phyloP scores from a whole-genome alignment of 1,140 invertebrate species.

The Euborellia annulipes region DNA sequence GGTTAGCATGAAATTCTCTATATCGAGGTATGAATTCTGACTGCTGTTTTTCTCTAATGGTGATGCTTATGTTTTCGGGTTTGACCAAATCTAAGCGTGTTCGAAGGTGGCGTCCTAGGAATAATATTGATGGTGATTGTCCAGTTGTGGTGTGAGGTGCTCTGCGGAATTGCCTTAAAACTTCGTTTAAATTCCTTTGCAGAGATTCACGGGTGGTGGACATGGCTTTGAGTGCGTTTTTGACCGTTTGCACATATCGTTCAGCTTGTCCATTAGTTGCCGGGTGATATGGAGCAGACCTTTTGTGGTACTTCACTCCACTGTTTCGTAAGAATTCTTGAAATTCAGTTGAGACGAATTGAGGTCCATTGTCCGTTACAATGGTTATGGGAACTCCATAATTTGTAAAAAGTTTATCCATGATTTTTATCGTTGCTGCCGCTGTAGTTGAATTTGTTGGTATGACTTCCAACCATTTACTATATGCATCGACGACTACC shows the following conservation, averaged over 20 bases:
- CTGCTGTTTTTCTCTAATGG: too few species aligned
- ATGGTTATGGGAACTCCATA: not conserved
- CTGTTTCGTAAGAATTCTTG: not conserved
- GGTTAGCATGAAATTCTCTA: too few species aligned
- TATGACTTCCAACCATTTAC: not conserved
- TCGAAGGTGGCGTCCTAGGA: too few species aligned
- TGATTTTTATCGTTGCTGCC: not conserved
- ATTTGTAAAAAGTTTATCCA: not conserved
- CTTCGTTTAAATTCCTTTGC: slow-evolving; percentile 10
- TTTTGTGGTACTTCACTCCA: not conserved
- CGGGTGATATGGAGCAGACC: not conserved
- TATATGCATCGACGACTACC: not conserved
- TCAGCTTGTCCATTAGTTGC: slow-evolving; percentile 2
- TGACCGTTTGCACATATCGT: slow-evolving; percentile 20
- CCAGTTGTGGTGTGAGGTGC: not conserved
- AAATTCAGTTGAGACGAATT: not conserved
- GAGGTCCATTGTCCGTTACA: slow-evolving; percentile 1
- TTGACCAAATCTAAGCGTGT: too few species aligned
- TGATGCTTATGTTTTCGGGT: too few species aligned
- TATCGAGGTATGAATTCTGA: too few species aligned
- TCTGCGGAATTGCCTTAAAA: not conserved
- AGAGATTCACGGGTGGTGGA: not conserved
- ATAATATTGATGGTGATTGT: not conserved
- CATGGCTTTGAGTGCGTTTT: slow-evolving; percentile 15
- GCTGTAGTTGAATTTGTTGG: not conserved